Percentiles rank a stretch among this genome's conserved stretches.
phyloP scores from a whole-genome alignment of 2,888 invertebrate genomes.

The Didymodactylos carnosus region DNA sequence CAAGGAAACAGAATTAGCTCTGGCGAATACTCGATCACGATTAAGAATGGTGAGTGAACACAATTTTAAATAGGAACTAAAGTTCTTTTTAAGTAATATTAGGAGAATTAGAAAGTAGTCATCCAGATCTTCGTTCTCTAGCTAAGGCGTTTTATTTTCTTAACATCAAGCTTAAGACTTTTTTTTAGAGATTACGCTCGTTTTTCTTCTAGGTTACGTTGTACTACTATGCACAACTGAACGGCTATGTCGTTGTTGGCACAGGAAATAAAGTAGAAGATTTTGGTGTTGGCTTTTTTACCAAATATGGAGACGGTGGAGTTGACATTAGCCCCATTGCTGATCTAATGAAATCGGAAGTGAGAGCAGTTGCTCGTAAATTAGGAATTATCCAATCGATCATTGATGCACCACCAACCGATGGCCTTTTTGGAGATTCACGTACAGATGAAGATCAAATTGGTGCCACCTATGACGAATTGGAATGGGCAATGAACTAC shows the following conservation, averaged over 20 bases:
- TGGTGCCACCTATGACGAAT: background rate
- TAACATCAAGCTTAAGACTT: too few relatives aligned
- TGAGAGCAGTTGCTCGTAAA: background rate
- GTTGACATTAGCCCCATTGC: background rate
- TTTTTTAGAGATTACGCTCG: too few relatives aligned
- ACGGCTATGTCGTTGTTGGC: background rate
- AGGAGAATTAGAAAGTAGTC: too few relatives aligned
- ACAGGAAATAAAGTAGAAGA: background rate
- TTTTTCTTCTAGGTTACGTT: background rate
- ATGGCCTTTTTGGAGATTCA: background rate
- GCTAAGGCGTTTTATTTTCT: too few relatives aligned
- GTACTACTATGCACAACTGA: background rate
- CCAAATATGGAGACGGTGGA: background rate
- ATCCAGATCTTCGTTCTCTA: too few relatives aligned
- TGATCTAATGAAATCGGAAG: background rate
- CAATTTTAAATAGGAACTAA: background rate
- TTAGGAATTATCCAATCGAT: background rate
- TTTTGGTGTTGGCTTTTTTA: background rate
- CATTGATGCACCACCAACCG: background rate
- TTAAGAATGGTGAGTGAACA: background rate
- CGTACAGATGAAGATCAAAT: background rate
- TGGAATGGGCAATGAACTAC: background rate
- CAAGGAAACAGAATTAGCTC: background rate
- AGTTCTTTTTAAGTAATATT: too few relatives aligned
- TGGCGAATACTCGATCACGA: background rate